Evolutionary conservation across 2,888 invertebrate genomes (phyloP).

Genomic region (Sericinus montela): DNA sequence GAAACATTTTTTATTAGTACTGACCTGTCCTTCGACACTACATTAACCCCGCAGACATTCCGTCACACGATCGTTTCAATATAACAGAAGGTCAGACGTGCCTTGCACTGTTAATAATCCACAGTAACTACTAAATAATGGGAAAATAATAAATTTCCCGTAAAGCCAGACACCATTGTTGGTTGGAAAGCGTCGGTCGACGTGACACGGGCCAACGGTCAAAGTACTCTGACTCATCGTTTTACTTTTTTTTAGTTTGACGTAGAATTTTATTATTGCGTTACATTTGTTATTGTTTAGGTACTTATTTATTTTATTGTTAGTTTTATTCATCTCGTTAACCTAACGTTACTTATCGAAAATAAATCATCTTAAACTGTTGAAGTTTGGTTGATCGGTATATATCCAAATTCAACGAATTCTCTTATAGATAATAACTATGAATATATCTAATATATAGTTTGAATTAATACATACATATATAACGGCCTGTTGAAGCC

Average conservation of each 20-base stretch:
- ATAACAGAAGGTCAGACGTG: constrained; percentile 12
- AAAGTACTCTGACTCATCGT: constrained; percentile 30
- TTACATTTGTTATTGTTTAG: neutral
- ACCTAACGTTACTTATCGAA: no score
- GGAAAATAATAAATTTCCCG: constrained; percentile 24
- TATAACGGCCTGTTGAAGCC: no score
- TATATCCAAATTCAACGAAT: no score
- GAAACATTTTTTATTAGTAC: neutral
- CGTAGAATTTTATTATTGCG: constrained; percentile 5
- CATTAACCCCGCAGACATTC: neutral
- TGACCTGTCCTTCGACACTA: neutral
- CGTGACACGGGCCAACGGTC: constrained; percentile 25
- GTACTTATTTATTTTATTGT: neutral
- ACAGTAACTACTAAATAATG: constrained; percentile 9
- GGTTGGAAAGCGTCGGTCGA: constrained; percentile 20
- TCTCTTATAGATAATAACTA: no score
- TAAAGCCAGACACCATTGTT: constrained; percentile 33
- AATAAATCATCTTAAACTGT: no score
- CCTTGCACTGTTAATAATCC: constrained; percentile 3
- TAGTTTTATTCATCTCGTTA: no score
- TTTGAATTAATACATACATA: no score
- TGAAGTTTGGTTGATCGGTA: no score
- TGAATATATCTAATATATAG: no score
- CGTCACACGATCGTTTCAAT: neutral
- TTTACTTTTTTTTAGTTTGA: constrained; percentile 22